phyloP scores from a whole-genome alignment of 1,140 invertebrate genomes.

The Drosophila auraria region DNA sequence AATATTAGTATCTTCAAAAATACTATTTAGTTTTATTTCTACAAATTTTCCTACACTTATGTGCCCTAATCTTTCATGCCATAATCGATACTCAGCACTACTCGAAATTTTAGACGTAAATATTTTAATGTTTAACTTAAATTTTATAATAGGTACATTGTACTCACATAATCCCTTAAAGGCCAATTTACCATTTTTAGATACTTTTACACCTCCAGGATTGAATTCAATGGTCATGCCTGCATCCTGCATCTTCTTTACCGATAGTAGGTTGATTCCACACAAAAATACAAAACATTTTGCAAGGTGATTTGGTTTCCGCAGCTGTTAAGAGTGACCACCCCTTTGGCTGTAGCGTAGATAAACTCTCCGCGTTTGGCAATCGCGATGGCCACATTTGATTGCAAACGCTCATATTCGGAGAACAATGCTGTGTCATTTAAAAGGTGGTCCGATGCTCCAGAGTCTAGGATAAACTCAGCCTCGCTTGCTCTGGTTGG shows the following conservation, averaged over 20 bases:
- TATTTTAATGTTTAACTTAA: slow-evolving; percentile 7
- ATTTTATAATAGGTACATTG: slow-evolving; percentile 19
- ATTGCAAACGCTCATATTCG: background rate
- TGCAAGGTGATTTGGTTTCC: too few relatives aligned
- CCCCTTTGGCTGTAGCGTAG: slow-evolving; percentile 1
- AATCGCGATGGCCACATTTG: too few relatives aligned
- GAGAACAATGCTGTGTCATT: slow-evolving; percentile 65
- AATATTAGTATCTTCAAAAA: slow-evolving; percentile 18
- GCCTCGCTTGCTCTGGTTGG: slow-evolving; percentile 24
- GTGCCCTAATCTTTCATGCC: slow-evolving; percentile 11
- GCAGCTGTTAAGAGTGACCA: too few relatives aligned
- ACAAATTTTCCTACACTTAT: slow-evolving; percentile 15
- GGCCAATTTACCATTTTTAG: slow-evolving; percentile 5
- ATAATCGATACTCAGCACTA: slow-evolving; percentile 22
- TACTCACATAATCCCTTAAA: slow-evolving; percentile 29
- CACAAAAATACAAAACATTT: too few relatives aligned
- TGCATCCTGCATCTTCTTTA: slow-evolving; percentile 2
- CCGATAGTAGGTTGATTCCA: slow-evolving; percentile 26
- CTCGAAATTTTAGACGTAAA: slow-evolving; percentile 6
- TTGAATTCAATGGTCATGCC: slow-evolving; percentile 26
- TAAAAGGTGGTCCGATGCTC: slow-evolving; percentile 78
- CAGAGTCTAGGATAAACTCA: slow-evolving; percentile 75
- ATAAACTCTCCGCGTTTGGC: too few relatives aligned
- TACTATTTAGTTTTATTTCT: slow-evolving; percentile 15
- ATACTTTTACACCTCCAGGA: slow-evolving; percentile 56